Conservation (phyloP, 2,888 invertebrate genomes). For the Synergus umbraculus region DNA sequence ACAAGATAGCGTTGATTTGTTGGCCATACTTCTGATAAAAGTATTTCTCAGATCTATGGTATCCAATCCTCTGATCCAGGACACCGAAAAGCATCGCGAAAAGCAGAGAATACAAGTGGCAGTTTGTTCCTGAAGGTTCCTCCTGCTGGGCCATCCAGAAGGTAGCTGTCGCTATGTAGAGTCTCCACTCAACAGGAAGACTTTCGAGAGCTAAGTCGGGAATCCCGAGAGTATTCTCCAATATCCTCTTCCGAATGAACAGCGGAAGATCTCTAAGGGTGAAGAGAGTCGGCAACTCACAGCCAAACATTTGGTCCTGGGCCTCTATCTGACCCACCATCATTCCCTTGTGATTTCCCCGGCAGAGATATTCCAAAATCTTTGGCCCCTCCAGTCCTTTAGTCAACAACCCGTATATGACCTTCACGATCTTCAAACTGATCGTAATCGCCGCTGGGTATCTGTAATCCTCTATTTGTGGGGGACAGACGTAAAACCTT, state of each 20-base stretch:
- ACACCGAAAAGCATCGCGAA: slow-evolving; percentile 81
- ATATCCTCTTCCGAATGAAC: slow-evolving; percentile 69
- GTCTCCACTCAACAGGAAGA: slow-evolving; percentile 81
- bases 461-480: slow-evolving; percentile 85
- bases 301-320: slow-evolving; percentile 50
- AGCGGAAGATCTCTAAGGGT: slow-evolving; percentile 66
- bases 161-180: slow-evolving; percentile 80
- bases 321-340: slow-evolving; percentile 55
- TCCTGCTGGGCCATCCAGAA: slow-evolving; percentile 80
- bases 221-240: slow-evolving; percentile 78
- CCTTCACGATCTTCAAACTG: slow-evolving; percentile 82
- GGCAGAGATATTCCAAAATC: slow-evolving; percentile 66
- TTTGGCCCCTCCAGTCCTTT: slow-evolving; percentile 52
- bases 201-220: slow-evolving; percentile 73
- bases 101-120: slow-evolving; percentile 81
- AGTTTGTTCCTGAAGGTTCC: slow-evolving; percentile 74
- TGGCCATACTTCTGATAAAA: slow-evolving; percentile 78
- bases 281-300: slow-evolving; percentile 70
- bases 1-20: slow-evolving; percentile 58
- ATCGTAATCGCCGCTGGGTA: slow-evolving; percentile 81
- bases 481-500: slow-evolving; percentile 82
- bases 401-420: slow-evolving; percentile 79
- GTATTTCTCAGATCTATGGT: slow-evolving; percentile 77
- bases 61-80: slow-evolving; percentile 81
- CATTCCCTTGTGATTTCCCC: slow-evolving; percentile 63